Base-by-base conservation (phyloP, 2,113 vertebrate genomes). In the Catharus bicknelli region DNA sequence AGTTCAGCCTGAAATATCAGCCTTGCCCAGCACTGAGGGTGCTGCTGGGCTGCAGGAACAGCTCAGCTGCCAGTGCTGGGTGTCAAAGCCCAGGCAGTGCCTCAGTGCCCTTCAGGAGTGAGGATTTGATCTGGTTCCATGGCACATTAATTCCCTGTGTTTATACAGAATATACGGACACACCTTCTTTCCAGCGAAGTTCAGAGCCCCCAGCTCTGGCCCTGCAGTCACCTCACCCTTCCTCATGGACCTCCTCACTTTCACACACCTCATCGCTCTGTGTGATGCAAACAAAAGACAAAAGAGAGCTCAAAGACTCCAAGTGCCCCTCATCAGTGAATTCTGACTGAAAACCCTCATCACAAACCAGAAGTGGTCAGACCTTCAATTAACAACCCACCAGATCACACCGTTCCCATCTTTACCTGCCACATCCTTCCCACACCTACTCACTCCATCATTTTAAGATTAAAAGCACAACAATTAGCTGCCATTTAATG, bases 111-210 rank as follows among this genome's bases (percentile, higher is more conserved):
- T 30, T 48, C 40, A 34, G 3, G 14, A 75, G 43, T 3, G 5
- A 26, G 23, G 38, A 32, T 81, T 66, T 72, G 36, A 20, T 51
- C 36, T 11, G 36, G 13, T 72, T 79, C 45, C 53, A 26, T 4
- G 7, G 30, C n/a, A 32, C 57, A 25, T 59, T 21, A 58, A 50
- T 8, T 29, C 48, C n/a, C 26, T 32, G 13, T 67, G 26, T 26
- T 83, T 25, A 43, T 29, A 32, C 10, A 51, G 59, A 17, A 5
- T 10, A 30, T 20, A n/a, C 0, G 0, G 10, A 36, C 45, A 36
- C 6, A 3, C 11, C 38, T 83, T 57, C 13, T 58, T 43, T 36
- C n/a, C 53, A 76, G 62, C 9, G 5, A 3, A 7, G 26, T 11
- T 32, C 1, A 0, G 21, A 74, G 61, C n/a, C 38, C 59, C 13